Conservation (phyloP, 2,113 vertebrate genomes). For the Phoenicopterus ruber region DNA sequence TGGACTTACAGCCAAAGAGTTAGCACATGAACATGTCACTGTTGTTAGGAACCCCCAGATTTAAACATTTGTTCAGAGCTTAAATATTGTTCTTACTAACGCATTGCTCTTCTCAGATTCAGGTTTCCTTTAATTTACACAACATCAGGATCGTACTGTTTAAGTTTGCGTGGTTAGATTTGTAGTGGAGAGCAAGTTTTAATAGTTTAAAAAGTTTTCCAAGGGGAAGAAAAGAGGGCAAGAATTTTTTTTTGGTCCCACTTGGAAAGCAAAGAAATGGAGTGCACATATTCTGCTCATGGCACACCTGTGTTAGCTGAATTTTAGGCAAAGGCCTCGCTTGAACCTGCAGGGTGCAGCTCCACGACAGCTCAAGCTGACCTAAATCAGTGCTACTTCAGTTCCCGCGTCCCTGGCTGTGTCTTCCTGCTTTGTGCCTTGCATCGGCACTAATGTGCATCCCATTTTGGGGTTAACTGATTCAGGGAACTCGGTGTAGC, state of each 20-base stretch:
- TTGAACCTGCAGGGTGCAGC: not conserved
- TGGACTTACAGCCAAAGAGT: not conserved
- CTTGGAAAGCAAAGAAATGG: not conserved
- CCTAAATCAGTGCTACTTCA: not conserved
- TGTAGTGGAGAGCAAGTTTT: not conserved
- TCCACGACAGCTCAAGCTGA: not conserved
- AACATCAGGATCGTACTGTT: rapidly evolving
- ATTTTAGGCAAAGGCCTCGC: not conserved
- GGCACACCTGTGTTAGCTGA: not conserved
- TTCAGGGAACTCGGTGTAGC: not conserved
- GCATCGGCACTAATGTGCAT: rapidly evolving
- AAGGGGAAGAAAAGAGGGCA: not conserved
- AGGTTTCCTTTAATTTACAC: not conserved
- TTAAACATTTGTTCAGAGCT: not conserved
- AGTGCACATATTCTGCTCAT: not conserved
- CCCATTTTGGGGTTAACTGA: rapidly evolving
- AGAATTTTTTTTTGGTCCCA: not conserved
- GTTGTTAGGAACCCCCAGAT: not conserved
- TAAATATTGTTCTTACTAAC: not conserved
- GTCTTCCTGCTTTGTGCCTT: not conserved
- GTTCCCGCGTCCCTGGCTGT: not conserved
- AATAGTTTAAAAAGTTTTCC: not conserved
- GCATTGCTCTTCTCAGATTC: not conserved
- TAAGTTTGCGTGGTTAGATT: not conserved
- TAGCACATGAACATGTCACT: rapidly evolving